A percentile compares a stretch with the other conserved stretches of the same genome.
Evolutionary conservation across 2,888 invertebrate genomes (phyloP).

Genomic region (Hypercompe scribonia): DNA sequence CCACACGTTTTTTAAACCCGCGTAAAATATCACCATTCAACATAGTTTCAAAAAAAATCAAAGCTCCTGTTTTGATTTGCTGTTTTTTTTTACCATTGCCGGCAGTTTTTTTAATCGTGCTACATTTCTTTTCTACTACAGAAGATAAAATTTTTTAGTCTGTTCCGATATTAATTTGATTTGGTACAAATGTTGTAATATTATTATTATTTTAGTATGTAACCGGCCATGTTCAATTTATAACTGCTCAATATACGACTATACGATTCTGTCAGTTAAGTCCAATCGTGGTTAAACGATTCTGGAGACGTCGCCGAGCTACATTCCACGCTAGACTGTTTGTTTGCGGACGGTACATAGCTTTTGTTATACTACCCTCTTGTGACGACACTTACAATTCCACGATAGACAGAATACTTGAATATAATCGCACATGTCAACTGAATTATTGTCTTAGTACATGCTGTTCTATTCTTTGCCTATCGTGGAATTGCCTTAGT

Average conservation of each 20-base stretch:
- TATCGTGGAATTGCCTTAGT: constrained; percentile 7
- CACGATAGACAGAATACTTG: not conserved
- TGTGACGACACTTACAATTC: constrained; percentile 26
- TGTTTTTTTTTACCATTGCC: not conserved
- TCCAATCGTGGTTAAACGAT: constrained; percentile 37
- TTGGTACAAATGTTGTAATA: constrained; percentile 10
- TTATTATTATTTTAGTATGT: constrained; percentile 5
- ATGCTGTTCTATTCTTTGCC: constrained; percentile 1
- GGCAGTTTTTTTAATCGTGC: not conserved
- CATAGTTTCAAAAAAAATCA: not conserved
- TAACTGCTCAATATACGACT: constrained; percentile 24
- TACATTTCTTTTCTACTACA: not conserved
- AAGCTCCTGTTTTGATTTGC: not conserved
- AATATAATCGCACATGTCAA: not conserved
- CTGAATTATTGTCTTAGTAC: not conserved
- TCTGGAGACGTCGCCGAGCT: constrained; percentile 54
- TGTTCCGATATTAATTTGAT: not conserved
- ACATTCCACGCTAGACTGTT: constrained; percentile 68
- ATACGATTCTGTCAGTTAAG: constrained; percentile 29
- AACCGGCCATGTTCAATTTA: constrained; percentile 12
- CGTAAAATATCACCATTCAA: constrained; percentile 5
- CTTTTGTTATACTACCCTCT: constrained; percentile 28
- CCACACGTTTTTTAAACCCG: constrained; percentile 20
- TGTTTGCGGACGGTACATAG: constrained; percentile 52
- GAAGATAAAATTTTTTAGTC: not conserved